Base-by-base conservation (phyloP, 2,797 vertebrate species). In the Ataeniobius toweri region DNA sequence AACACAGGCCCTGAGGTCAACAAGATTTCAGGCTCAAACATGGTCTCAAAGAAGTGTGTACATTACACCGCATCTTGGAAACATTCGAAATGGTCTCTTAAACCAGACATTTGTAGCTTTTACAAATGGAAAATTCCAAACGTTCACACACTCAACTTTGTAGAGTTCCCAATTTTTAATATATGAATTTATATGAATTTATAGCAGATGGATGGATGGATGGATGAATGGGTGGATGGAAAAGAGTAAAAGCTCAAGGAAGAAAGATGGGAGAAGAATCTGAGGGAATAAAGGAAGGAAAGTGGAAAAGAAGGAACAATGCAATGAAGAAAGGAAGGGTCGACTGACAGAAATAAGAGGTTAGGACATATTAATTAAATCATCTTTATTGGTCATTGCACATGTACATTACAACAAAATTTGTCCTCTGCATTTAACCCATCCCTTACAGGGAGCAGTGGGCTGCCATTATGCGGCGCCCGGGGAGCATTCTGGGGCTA, bases 1-100 rank as follows among this genome's bases (percentile, higher is more conserved):
- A 94, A 92, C 90, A 96, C 80, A 97, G 65, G 0, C 71, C 82
- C 98, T 99, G 65, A 13, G 85, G 4, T 83, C 14, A 71, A 87
- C 28, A 74, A 70, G 59, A 81, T 79, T 41, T 74, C 51, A 72
- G 44, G 10, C 31, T 39, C 22, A 24, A 31, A 56, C 26, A 24
- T 22, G 12, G 26, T 50, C 20, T 71, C 65, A 26, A 44, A 81
- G 48, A 24, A 59, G 67, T 31, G 51, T 51, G 22, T 53, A 41
- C 46, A 9, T 53, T 61, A 75, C 16, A 3, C 8, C 68, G 13
- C 31, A 39, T 65, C 36, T 69, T 48, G 41, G 51, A 68, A 78
- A 75, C 58, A 58, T 56, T 39, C 22, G 14, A 55, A 44, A 55
- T 72, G 9, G 3, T 50, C 28, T n/a, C 12, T 31, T 36, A 74